Percentiles rank a stretch among this genome's conserved stretches.
Conservation (phyloP, 2,113 vertebrate genomes). For the Rhea pennata region DNA sequence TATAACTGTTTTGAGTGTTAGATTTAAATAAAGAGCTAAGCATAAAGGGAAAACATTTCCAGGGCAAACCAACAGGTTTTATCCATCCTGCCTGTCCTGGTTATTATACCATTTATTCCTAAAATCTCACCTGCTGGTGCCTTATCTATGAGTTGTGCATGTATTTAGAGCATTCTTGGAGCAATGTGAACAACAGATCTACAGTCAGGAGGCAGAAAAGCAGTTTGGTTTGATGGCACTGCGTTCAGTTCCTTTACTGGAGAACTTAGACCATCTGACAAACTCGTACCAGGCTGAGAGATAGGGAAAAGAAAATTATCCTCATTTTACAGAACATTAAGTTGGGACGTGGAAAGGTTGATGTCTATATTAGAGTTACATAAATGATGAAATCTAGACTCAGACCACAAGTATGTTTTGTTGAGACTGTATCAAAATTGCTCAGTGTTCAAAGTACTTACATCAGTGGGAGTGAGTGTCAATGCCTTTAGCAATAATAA, state of each 20-base stretch:
- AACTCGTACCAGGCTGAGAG: not conserved
- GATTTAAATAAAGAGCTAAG: not conserved
- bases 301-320: not conserved
- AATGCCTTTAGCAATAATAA: constrained; percentile 8
- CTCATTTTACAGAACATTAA: constrained; percentile 28
- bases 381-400: constrained; percentile 27
- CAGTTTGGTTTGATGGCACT: not conserved
- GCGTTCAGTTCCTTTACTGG: not conserved
- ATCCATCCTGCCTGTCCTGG: not conserved
- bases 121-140: not conserved
- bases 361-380: constrained; percentile 52
- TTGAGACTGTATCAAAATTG: constrained; percentile 57
- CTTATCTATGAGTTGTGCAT: not conserved
- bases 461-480: constrained; percentile 15
- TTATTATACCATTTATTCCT: not conserved
- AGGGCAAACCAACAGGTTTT: not conserved
- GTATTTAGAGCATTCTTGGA: not conserved
- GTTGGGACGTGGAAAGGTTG: constrained; percentile 16
- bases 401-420: constrained; percentile 60
- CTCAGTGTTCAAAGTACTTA: constrained; percentile 4
- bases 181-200: not conserved
- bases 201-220: not conserved
- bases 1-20: not conserved
- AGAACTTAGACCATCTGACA: not conserved
- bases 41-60: not conserved